Conservation (phyloP, 1,140 invertebrate species). For the Drosophila nannoptera region DNA sequence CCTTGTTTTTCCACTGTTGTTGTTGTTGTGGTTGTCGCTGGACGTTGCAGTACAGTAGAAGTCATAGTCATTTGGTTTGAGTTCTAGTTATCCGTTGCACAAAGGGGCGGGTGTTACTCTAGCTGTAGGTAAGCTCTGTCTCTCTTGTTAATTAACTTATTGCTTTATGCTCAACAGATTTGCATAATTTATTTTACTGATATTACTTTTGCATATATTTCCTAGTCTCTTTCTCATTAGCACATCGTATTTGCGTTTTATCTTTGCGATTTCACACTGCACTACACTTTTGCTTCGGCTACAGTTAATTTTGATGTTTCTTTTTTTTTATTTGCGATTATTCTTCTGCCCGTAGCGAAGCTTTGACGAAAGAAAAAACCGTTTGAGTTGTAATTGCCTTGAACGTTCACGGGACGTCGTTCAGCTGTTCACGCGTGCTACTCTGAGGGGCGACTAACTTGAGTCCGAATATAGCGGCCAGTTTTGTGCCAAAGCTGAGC, state of each 20-base stretch:
- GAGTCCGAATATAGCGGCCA: slow-evolving; percentile 62
- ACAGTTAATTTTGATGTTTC: slow-evolving; percentile 4
- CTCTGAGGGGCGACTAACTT: slow-evolving; percentile 70
- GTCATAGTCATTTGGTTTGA: slow-evolving; percentile 71
- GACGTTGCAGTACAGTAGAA: slow-evolving; percentile 75
- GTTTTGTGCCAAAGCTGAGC: slow-evolving; percentile 58
- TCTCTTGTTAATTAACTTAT: slow-evolving; percentile 19
- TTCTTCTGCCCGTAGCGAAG: slow-evolving; percentile 26
- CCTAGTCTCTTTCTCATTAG: slow-evolving; percentile 48
- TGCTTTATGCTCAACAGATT: slow-evolving; percentile 52
- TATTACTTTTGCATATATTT: slow-evolving; percentile 36
- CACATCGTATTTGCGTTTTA: slow-evolving; percentile 49
- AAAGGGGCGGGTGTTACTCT: neutral
- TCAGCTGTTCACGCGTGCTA: slow-evolving; percentile 39
- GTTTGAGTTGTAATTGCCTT: slow-evolving; percentile 13
- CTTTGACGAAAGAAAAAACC: slow-evolving; percentile 1
- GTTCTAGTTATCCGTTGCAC: slow-evolving; percentile 27
- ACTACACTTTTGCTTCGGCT: slow-evolving; percentile 30
- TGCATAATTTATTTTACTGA: slow-evolving; percentile 50
- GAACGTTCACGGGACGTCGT: slow-evolving; percentile 22
- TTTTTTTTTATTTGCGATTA: slow-evolving; percentile 22
- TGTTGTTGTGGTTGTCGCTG: slow-evolving; percentile 46
- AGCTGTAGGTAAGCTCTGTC: slow-evolving; percentile 4
- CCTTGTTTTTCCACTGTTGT: slow-evolving; percentile 40
- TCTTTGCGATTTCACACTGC: slow-evolving; percentile 39